A percentile compares a stretch with the other conserved stretches of the same genome.
Evolutionary conservation across 2,888 invertebrate genomes (phyloP).

Genomic region (Antheraea yamamai): DNA sequence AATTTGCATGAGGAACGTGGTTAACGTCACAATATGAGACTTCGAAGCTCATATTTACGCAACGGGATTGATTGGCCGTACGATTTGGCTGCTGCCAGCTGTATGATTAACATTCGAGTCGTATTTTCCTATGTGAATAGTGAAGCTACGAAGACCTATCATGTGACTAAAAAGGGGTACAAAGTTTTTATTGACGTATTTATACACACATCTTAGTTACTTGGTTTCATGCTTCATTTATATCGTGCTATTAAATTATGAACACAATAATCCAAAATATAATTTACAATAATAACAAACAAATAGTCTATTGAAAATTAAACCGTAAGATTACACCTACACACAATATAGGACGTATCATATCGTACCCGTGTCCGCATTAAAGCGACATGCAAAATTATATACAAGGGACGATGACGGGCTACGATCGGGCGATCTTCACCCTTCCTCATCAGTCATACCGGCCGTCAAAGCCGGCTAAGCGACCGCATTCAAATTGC

Average conservation of each 20-base stretch:
- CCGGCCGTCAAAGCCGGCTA: conserved; percentile 70
- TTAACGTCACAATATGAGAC: conserved; percentile 63
- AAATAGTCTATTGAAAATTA: conserved; percentile 24
- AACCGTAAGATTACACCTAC: conserved; percentile 27
- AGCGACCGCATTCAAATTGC: conserved; percentile 82
- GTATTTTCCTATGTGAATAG: background rate
- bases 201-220: no score
- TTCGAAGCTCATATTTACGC: conserved; percentile 60
- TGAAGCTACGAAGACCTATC: no score
- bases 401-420: conserved; percentile 69
- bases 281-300: background rate
- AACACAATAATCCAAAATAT: background rate
- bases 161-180: no score
- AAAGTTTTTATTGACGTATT: no score
- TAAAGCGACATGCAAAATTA: conserved; percentile 68
- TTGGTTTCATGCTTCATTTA: background rate
- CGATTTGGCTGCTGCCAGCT: conserved; percentile 35
- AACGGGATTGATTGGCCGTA: conserved; percentile 48
- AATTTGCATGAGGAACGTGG: conserved; percentile 63
- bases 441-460: conserved; percentile 82
- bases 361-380: conserved; percentile 58
- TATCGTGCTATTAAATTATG: background rate
- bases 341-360: conserved; percentile 38
- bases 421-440: conserved; percentile 72
- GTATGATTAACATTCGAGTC: conserved; percentile 15